Evolutionary conservation across 1,140 invertebrate genomes (phyloP).

Genomic region (Acyrthosiphon pisum): DNA sequence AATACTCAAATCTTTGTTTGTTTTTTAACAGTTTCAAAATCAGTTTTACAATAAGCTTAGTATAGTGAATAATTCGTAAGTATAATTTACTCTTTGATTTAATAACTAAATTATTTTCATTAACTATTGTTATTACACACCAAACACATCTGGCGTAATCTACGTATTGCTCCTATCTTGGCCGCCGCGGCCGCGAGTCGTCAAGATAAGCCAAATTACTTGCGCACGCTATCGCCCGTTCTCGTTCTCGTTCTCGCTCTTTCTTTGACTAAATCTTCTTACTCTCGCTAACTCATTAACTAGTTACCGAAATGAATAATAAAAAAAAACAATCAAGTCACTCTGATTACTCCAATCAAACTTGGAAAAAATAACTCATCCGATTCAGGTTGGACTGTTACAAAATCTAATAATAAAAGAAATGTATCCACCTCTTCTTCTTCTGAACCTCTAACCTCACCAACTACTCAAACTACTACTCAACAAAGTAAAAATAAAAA

Average conservation of each 20-base stretch:
- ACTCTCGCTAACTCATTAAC: background rate
- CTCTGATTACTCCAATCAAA: slow-evolving; percentile 2
- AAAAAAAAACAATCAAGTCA: slow-evolving; percentile 8
- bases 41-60: background rate
- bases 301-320: background rate
- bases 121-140: slow-evolving; percentile 12
- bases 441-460: too few species aligned
- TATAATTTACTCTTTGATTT: background rate
- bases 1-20: background rate
- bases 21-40: slow-evolving; percentile 17
- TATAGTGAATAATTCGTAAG: background rate
- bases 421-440: too few species aligned
- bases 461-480: too few species aligned
- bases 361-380: background rate
- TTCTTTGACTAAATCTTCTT: background rate
- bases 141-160: background rate
- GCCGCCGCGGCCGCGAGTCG: background rate
- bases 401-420: too few species aligned
- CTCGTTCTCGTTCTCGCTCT: background rate
- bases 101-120: slow-evolving; percentile 10
- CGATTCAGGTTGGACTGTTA: too few species aligned
- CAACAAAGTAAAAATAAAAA: background rate
- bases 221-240: background rate
- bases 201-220: slow-evolving; percentile 16
- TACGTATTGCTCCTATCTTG: slow-evolving; percentile 24